Percentiles rank a stretch among this genome's conserved stretches.
phyloP scores from a whole-genome alignment of 2,888 invertebrate genomes.

The Archips crataeganus region DNA sequence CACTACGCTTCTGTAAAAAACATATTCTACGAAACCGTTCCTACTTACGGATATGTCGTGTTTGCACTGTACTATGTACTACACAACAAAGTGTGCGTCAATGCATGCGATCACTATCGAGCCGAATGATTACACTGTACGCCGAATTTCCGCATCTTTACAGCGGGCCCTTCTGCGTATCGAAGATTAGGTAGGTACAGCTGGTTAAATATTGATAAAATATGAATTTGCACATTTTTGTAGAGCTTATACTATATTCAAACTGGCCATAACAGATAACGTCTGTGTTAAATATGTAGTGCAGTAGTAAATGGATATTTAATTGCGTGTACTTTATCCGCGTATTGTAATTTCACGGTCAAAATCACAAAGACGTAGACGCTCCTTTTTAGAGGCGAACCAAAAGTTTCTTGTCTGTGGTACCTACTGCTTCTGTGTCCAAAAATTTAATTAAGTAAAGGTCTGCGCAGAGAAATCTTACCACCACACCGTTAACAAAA shows the following conservation, averaged over 20 bases:
- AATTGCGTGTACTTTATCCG: no score
- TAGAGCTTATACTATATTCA: not conserved
- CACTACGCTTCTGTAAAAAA: not conserved
- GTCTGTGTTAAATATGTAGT: no score
- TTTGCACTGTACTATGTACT: not conserved
- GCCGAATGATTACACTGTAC: not conserved
- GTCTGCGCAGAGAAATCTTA: no score
- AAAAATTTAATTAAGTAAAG: no score
- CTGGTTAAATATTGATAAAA: not conserved
- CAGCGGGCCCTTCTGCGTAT: not conserved
- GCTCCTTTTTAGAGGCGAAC: no score
- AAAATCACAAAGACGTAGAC: no score
- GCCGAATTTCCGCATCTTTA: constrained; percentile 1
- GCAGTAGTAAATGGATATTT: no score
- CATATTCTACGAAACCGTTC: not conserved
- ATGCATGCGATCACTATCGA: not conserved
- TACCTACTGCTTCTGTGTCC: no score
- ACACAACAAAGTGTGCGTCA: not conserved
- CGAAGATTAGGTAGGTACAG: not conserved
- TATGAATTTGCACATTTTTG: not conserved
- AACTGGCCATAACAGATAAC: not conserved
- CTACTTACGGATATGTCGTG: not conserved
- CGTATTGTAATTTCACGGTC: no score
- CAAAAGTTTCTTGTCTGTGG: no score
- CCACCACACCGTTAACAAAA: no score